phyloP scores from a whole-genome alignment of 2,113 vertebrate species.

The Sylvia atricapilla region DNA sequence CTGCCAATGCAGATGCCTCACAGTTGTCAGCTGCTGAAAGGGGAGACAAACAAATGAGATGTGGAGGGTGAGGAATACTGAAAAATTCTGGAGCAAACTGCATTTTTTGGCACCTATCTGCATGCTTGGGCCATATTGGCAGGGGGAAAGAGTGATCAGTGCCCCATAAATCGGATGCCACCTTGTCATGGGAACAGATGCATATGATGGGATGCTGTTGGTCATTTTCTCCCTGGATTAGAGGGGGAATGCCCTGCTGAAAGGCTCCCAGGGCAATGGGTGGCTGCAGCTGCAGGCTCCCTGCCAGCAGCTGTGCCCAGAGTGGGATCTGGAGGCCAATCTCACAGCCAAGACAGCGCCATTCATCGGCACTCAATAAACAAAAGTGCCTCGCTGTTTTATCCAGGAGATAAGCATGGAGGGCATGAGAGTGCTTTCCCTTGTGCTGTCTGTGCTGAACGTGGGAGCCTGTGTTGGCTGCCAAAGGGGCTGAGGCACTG shows the following conservation, averaged over 20 bases:
- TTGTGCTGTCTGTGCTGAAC: neutral
- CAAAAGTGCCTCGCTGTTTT: conserved; percentile 7
- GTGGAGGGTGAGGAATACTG: neutral
- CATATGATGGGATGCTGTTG: fast-evolving
- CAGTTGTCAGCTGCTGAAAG: neutral
- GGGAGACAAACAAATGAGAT: fast-evolving
- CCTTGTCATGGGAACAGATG: neutral
- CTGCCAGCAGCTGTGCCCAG: neutral
- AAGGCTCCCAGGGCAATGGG: neutral
- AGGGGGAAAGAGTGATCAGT: neutral
- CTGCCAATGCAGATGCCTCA: neutral
- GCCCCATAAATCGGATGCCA: fast-evolving
- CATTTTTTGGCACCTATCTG: neutral
- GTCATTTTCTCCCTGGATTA: neutral
- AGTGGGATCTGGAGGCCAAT: neutral
- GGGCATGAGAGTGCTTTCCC: neutral
- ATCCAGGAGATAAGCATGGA: neutral
- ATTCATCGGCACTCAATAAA: conserved; percentile 50
- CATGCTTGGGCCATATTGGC: neutral
- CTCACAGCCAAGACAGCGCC: neutral
- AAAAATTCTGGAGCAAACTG: neutral
- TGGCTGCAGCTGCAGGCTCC: neutral
- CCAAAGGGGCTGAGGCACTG: neutral
- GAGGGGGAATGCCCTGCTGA: neutral
- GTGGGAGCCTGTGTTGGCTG: neutral